Evolutionary conservation across 2,888 invertebrate species (phyloP).

Genomic region (Mythimna ferrago): DNA sequence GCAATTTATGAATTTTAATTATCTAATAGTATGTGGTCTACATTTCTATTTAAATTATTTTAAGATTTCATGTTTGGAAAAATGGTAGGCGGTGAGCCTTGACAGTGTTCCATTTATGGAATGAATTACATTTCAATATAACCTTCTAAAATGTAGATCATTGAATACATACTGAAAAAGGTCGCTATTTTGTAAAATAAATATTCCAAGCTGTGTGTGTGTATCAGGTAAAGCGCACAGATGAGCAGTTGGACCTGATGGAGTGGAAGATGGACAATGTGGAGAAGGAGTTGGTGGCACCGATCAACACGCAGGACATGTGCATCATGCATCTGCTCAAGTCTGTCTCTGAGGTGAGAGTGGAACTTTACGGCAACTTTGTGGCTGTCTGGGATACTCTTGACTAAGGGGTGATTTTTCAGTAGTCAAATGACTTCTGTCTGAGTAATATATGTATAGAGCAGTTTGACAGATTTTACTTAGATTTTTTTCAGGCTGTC

Average conservation of each 20-base stretch:
- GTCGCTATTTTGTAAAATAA: no score
- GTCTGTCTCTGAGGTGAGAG: constrained; percentile 93
- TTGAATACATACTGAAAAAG: neutral
- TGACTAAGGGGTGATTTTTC: neutral
- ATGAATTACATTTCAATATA: constrained; percentile 15
- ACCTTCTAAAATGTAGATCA: constrained; percentile 5
- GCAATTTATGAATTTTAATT: neutral
- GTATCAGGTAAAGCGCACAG: constrained; percentile 93
- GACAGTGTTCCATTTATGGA: constrained; percentile 7
- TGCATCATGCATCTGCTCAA: constrained; percentile 94
- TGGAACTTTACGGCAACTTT: neutral
- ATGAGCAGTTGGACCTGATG: constrained; percentile 93
- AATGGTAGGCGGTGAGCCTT: constrained; percentile 1
- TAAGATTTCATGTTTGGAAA: neutral
- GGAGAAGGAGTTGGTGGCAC: constrained; percentile 91
- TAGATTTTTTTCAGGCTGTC: neutral
- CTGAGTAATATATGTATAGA: neutral
- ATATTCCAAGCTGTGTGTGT: no score
- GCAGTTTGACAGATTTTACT: neutral
- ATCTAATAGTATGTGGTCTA: neutral
- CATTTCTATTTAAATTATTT: constrained; percentile 1
- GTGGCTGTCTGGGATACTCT: neutral
- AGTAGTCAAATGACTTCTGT: neutral
- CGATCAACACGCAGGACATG: constrained; percentile 90
- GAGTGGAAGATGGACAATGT: constrained; percentile 94